These are phyloP conservation scores for Paedocypris sp. DNA, from an alignment of 2,113 vertebrate species.

Conservation along the genomic window DNA sequence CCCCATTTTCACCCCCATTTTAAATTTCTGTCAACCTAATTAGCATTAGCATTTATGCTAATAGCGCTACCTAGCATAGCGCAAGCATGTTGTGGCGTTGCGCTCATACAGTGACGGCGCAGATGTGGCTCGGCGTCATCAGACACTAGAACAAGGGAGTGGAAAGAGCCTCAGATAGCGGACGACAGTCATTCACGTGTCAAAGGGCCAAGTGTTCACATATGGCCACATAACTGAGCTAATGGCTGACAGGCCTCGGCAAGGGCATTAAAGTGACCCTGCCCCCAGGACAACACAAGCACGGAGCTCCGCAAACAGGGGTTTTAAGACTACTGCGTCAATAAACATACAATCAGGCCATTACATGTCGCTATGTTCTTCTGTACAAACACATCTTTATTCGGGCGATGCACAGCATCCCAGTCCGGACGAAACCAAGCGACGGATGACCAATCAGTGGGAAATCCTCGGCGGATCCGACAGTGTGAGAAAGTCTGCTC, in stretches of 20 bases:
- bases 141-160: background rate
- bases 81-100: background rate
- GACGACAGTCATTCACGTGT: background rate
- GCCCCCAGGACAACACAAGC: background rate
- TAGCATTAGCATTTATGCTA: too few species aligned
- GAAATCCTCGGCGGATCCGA: background rate
- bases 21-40: too few species aligned
- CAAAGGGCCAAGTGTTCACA: conserved; percentile 23
- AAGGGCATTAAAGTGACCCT: conserved; percentile 21
- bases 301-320: background rate
- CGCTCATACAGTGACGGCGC: background rate
- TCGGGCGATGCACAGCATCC: background rate
- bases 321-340: background rate
- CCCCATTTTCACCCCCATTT: too few species aligned
- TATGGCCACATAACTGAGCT: conserved; percentile 17
- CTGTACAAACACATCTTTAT: too few species aligned
- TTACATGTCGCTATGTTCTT: background rate
- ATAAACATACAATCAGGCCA: background rate
- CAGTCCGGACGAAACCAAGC: background rate
- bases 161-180: background rate
- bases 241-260: conserved; percentile 26
- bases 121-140: background rate
- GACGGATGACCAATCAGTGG: background rate
- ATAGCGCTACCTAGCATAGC: background rate
- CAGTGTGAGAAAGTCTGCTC: background rate